Percentiles rank a stretch among this genome's conserved stretches.
Conservation (phyloP, 2,888 invertebrate genomes). For the Ophion costatus region DNA sequence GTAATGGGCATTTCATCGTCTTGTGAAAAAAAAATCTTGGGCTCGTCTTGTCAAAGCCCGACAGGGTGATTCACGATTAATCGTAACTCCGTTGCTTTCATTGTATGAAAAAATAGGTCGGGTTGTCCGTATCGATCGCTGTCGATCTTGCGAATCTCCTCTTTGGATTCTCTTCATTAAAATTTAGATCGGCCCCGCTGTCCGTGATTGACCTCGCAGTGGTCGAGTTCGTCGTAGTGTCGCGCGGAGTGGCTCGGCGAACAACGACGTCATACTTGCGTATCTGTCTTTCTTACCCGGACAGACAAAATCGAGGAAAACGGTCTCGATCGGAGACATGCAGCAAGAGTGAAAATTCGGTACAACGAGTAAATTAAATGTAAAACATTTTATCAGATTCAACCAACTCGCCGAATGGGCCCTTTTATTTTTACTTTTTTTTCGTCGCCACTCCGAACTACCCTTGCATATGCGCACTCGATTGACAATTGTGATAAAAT, state of each 20-base stretch:
- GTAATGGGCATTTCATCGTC: neutral
- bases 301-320: neutral
- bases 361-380: conserved; percentile 8
- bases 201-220: neutral
- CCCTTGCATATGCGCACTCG: neutral
- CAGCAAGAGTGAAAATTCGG: neutral
- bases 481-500: conserved; percentile 2
- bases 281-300: neutral
- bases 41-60: too few relatives aligned
- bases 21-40: neutral
- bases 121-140: neutral
- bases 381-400: conserved; percentile 1
- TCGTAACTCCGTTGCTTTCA: neutral
- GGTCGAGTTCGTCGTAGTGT: neutral
- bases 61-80: too few relatives aligned
- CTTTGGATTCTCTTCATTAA: neutral
- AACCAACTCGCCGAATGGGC: neutral
- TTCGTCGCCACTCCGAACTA: conserved; percentile 1
- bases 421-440: conserved; percentile 18
- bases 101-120: neutral
- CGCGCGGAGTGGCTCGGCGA: neutral
- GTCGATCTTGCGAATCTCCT: neutral
- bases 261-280: too few relatives aligned
- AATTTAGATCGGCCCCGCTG: neutral
- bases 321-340: neutral